Conservation (phyloP, 2,888 invertebrate species). For the Agrenia bidenticulata region DNA sequence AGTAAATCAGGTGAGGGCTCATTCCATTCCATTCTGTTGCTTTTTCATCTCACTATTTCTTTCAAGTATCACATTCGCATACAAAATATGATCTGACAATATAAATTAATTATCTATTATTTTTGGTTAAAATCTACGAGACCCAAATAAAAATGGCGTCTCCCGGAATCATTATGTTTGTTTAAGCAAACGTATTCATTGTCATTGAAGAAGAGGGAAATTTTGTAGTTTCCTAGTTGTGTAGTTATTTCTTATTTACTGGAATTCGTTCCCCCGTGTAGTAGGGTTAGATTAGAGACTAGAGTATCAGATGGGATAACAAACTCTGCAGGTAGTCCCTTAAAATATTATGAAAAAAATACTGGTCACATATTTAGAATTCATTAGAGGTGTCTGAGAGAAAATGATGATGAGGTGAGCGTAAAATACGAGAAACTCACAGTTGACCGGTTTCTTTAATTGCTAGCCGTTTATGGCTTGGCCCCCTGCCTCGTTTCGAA, state of each 20-base stretch:
- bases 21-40: conserved; percentile 14
- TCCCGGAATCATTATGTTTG: conserved; percentile 39
- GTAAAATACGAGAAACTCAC: conserved; percentile 47
- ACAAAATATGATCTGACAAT: conserved; percentile 39
- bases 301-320: conserved; percentile 6
- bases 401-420: conserved; percentile 47
- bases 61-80: conserved; percentile 20
- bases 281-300: not conserved
- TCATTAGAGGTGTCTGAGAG: conserved; percentile 50
- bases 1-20: conserved; percentile 9
- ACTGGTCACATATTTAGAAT: conserved; percentile 45
- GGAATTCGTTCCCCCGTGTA: conserved; percentile 6
- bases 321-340: conserved; percentile 41
- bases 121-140: not conserved
- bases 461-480: conserved; percentile 50
- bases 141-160: no score
- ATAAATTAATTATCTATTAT: conserved; percentile 45
- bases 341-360: conserved; percentile 11
- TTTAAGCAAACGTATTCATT: conserved; percentile 9
- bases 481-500: conserved; percentile 48
- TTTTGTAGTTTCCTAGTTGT: not conserved
- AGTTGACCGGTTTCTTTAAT: conserved; percentile 52
- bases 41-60: conserved; percentile 1
- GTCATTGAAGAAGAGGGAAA: conserved; percentile 21
- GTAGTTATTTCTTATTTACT: conserved; percentile 2